Conservation (phyloP, 37 sponge, comb jelly and placozoan genomes). For the Aphrocallistes beatrix region DNA sequence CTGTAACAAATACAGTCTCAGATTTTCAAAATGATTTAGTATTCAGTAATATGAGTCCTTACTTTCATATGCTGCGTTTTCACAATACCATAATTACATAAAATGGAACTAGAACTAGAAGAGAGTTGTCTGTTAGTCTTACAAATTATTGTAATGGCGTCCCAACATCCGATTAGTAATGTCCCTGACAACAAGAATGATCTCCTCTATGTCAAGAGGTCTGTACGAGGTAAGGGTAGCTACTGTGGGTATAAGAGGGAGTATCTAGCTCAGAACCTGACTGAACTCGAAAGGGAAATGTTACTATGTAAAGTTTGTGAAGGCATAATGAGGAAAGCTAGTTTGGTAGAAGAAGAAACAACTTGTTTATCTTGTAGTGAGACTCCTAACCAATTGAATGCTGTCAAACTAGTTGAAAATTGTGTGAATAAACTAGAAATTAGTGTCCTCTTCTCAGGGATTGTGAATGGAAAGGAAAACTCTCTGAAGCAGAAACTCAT, state of each 20-base stretch:
- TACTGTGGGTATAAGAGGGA: slow-evolving; percentile 9
- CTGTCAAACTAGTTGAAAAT: background rate
- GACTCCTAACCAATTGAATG: background rate
- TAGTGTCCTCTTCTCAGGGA: background rate
- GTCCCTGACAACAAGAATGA: slow-evolving; percentile 1
- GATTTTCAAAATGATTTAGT: too few relatives aligned
- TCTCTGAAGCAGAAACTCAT: background rate
- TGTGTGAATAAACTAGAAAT: background rate
- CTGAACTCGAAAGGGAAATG: background rate
- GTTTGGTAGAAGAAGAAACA: background rate
- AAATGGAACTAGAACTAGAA: too few relatives aligned
- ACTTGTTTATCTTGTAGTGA: background rate
- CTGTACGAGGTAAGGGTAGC: background rate
- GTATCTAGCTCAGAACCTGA: background rate
- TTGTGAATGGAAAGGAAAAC: background rate
- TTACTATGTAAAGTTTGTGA: background rate
- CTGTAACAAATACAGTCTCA: too few relatives aligned
- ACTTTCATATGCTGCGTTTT: too few relatives aligned
- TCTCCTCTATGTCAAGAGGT: background rate
- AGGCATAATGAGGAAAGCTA: background rate
- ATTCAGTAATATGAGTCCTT: too few relatives aligned
- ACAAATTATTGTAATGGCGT: too few relatives aligned
- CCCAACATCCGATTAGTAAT: too few relatives aligned
- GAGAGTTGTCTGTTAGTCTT: too few relatives aligned
- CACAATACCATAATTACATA: too few relatives aligned